Percentiles rank a stretch among this genome's conserved stretches.
phyloP scores from a whole-genome alignment of 2,888 invertebrate genomes.

The Andrena chrysosceles region DNA sequence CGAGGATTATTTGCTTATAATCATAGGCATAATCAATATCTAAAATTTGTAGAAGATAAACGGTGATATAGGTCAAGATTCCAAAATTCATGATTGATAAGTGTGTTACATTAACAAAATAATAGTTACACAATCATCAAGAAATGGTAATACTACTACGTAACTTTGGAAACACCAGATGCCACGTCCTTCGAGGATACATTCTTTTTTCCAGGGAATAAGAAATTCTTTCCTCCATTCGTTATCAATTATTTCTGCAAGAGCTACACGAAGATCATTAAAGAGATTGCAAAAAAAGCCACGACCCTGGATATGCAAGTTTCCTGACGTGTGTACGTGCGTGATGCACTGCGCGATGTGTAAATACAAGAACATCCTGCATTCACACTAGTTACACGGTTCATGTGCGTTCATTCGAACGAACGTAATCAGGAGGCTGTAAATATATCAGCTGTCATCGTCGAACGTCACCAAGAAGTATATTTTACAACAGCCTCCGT shows the following conservation, averaged over 20 bases:
- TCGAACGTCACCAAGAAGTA: slow-evolving; percentile 15
- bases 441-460: slow-evolving; percentile 57
- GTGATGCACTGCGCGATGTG: slow-evolving; percentile 34
- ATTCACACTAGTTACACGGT: slow-evolving; percentile 7
- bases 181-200: slow-evolving; percentile 9
- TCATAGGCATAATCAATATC: too few relatives aligned
- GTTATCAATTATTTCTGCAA: slow-evolving; percentile 45
- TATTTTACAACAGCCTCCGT: background rate
- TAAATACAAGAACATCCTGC: slow-evolving; percentile 45
- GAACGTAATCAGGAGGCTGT: slow-evolving; percentile 31
- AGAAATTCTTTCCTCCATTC: slow-evolving; percentile 27
- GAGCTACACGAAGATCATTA: slow-evolving; percentile 62
- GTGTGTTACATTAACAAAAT: background rate
- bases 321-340: slow-evolving; percentile 42
- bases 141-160: slow-evolving; percentile 8
- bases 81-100: background rate
- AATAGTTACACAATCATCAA: slow-evolving; percentile 1
- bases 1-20: too few relatives aligned
- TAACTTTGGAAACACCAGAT: too few relatives aligned
- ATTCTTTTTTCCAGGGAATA: background rate
- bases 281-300: slow-evolving; percentile 59
- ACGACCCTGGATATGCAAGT: slow-evolving; percentile 51
- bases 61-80: too few relatives aligned
- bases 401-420: slow-evolving; percentile 23
- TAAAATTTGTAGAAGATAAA: too few relatives aligned